A percentile compares a stretch with the other conserved stretches of the same genome.
These are phyloP conservation scores for Aspidiotus rigidus DNA, from an alignment of 2,888 invertebrate species.

Conservation along the genomic window DNA sequence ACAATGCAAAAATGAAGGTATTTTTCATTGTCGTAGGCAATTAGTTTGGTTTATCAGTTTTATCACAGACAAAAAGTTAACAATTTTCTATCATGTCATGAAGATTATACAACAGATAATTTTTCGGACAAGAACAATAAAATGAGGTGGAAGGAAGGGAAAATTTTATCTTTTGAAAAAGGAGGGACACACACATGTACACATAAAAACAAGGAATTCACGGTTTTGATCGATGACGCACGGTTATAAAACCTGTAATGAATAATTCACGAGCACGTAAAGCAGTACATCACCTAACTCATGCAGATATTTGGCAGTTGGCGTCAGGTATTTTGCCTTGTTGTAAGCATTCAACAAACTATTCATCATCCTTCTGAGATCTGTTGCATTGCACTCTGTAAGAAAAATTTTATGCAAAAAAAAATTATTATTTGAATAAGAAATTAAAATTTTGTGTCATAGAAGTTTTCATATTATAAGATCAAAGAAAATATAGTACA, in stretches of 20 bases:
- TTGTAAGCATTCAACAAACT: slow-evolving; percentile 33
- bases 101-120: not conserved
- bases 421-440: not conserved
- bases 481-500: no score
- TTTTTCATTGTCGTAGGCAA: slow-evolving; percentile 15
- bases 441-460: no score
- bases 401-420: not conserved
- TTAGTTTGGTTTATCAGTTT: slow-evolving; percentile 7
- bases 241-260: slow-evolving; percentile 30
- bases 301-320: slow-evolving; percentile 33
- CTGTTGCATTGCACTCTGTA: slow-evolving; percentile 30
- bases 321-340: slow-evolving; percentile 32
- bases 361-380: slow-evolving; percentile 30
- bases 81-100: no score
- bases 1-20: slow-evolving; percentile 16
- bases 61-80: slow-evolving; percentile 25
- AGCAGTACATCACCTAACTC: slow-evolving; percentile 30
- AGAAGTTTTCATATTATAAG: no score
- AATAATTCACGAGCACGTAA: slow-evolving; percentile 32
- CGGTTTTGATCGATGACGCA: slow-evolving; percentile 5
- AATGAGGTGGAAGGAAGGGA: not conserved
- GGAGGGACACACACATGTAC: not conserved
- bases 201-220: slow-evolving; percentile 10
- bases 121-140: not conserved
- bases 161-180: not conserved